Evolutionary conservation across 2,113 vertebrate genomes (phyloP).

Genomic region (Sigmodon hispidus): DNA sequence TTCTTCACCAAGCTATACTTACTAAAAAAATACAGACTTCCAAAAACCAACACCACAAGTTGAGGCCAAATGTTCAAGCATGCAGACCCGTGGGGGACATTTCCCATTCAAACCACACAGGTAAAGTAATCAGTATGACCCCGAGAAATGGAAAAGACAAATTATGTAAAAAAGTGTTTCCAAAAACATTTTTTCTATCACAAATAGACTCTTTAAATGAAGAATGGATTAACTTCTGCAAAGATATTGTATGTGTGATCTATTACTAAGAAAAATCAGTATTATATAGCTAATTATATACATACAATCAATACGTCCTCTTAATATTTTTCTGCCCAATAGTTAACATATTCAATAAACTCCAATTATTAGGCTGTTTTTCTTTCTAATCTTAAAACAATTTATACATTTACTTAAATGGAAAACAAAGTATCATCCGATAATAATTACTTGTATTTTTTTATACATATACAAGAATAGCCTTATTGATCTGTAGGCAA

Average conservation of each 20-base stretch:
- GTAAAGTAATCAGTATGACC: background rate
- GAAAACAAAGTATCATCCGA: background rate
- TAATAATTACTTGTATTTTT: conserved; percentile 25
- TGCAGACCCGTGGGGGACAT: background rate
- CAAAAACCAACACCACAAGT: background rate
- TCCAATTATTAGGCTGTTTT: background rate
- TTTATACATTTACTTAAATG: conserved; percentile 35
- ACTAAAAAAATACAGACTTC: background rate
- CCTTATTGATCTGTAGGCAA: background rate
- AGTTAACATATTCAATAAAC: background rate
- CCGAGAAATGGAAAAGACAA: background rate
- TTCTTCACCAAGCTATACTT: background rate
- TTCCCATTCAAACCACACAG: background rate
- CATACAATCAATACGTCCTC: background rate
- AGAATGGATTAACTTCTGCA: background rate
- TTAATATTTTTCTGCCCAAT: background rate
- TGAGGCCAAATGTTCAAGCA: background rate
- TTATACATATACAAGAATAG: background rate
- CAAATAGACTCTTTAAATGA: background rate
- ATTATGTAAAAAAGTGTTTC: background rate
- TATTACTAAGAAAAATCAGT: background rate
- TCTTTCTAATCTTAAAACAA: background rate
- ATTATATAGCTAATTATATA: background rate
- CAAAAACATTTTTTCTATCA: background rate
- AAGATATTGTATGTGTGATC: background rate